Percentiles rank a stretch among this genome's conserved stretches.
These are phyloP conservation scores for Clarias batrachus DNA, from an alignment of 2,113 vertebrate species.

Conservation along the genomic window DNA sequence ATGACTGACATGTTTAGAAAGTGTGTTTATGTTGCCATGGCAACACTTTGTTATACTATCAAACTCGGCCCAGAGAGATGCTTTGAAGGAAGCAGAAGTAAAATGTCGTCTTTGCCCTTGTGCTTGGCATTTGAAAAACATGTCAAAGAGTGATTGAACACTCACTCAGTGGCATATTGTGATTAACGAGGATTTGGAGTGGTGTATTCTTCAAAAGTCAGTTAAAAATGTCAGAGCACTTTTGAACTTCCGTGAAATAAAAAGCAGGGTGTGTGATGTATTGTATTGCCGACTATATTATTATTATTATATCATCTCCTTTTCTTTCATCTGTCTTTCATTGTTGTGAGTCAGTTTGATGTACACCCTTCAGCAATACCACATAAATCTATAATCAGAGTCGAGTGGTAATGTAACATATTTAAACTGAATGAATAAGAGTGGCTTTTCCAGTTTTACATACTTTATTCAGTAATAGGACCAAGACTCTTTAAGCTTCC, in stretches of 20 bases:
- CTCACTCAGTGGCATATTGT: not conserved
- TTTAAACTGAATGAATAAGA: not conserved
- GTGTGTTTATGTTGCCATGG: constrained; percentile 43
- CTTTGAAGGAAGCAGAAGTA: constrained; percentile 39
- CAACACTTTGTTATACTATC: constrained; percentile 39
- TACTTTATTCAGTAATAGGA: not conserved
- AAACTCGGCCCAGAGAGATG: constrained; percentile 38
- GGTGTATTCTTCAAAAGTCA: not conserved
- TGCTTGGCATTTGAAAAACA: constrained; percentile 39
- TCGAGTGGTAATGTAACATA: not conserved
- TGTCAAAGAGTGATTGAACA: constrained; percentile 40
- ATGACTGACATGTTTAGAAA: constrained; percentile 47
- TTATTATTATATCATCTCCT: not conserved
- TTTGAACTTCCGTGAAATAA: not conserved
- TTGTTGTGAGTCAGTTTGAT: not conserved
- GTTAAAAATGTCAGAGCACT: constrained; percentile 18
- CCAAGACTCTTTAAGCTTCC: not conserved
- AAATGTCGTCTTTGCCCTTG: constrained; percentile 16
- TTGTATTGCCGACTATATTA: not conserved
- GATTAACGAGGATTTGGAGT: constrained; percentile 7
- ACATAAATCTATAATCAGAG: not conserved
- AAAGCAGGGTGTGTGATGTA: constrained; percentile 27
- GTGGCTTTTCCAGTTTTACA: not conserved
- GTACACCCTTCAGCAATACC: not conserved
- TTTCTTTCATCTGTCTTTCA: not conserved